These are phyloP conservation scores for Diarsia dahlii DNA, from an alignment of 2,888 invertebrate species.

Conservation along the genomic window DNA sequence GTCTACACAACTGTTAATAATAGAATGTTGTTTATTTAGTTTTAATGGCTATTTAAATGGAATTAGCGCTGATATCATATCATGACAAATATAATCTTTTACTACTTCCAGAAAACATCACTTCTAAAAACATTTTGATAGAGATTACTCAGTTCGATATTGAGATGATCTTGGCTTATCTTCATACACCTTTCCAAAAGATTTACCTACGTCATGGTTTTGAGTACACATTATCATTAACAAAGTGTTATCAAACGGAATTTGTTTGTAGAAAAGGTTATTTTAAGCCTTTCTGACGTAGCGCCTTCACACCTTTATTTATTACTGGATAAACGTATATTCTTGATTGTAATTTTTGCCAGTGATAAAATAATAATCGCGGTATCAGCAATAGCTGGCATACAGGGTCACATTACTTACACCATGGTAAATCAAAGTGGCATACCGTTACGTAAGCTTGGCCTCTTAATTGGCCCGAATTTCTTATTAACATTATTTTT, in stretches of 20 bases:
- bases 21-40: neutral
- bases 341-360: slow-evolving; percentile 55
- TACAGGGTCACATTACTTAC: slow-evolving; percentile 56
- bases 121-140: slow-evolving; percentile 27
- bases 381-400: slow-evolving; percentile 43
- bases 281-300: slow-evolving; percentile 74
- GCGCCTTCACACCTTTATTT: slow-evolving; percentile 71
- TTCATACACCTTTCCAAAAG: slow-evolving; percentile 38
- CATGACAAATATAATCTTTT: slow-evolving; percentile 31
- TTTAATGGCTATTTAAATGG: slow-evolving; percentile 23
- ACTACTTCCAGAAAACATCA: slow-evolving; percentile 25
- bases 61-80: slow-evolving; percentile 12
- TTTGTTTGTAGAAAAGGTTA: slow-evolving; percentile 79
- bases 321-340: slow-evolving; percentile 69
- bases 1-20: neutral
- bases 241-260: slow-evolving; percentile 75
- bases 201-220: slow-evolving; percentile 42
- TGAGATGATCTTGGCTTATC: slow-evolving; percentile 50
- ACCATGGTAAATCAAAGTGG: slow-evolving; percentile 34
- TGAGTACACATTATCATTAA: slow-evolving; percentile 70
- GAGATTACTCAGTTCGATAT: slow-evolving; percentile 40
- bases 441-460: slow-evolving; percentile 36
- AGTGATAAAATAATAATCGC: slow-evolving; percentile 44
- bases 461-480: slow-evolving; percentile 59
- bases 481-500: slow-evolving; percentile 48